A percentile compares a stretch with the other conserved stretches of the same genome.
Evolutionary conservation across 2,888 invertebrate genomes (phyloP).

Genomic region (Tholera decimalis): DNA sequence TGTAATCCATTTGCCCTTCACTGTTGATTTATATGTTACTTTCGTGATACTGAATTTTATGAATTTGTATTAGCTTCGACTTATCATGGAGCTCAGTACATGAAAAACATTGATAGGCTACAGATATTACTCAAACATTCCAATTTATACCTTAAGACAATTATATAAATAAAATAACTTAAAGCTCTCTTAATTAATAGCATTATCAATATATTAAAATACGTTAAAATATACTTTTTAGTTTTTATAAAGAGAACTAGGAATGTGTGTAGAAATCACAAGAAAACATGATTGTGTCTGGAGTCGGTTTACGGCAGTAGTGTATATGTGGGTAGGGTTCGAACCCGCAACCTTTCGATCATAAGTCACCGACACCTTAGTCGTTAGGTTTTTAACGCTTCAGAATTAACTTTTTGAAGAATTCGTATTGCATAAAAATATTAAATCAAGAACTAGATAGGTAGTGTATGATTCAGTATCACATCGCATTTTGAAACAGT

Average conservation of each 20-base stretch:
- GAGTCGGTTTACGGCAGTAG: no score
- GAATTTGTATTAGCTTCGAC: constrained; percentile 5
- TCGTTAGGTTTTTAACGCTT: no score
- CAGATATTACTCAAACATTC: neutral
- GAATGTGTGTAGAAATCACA: no score
- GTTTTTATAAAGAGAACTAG: no score
- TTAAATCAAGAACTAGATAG: neutral
- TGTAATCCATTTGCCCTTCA: constrained; percentile 73
- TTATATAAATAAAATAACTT: neutral
- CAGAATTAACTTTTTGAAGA: neutral
- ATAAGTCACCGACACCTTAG: no score
- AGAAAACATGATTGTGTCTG: no score
- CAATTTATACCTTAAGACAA: constrained; percentile 1
- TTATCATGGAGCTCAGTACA: neutral
- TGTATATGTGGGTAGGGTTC: no score
- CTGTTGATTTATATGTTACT: constrained; percentile 60
- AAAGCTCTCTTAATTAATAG: neutral
- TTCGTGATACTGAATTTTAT: constrained; percentile 67
- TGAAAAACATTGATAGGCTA: neutral
- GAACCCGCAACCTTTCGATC: no score
- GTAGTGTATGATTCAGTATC: constrained; percentile 62
- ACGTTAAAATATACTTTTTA: neutral
- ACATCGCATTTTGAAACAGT: constrained; percentile 52
- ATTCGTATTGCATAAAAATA: neutral
- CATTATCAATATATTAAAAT: neutral